Base-by-base conservation (phyloP, 1,140 invertebrate species). In the Anoplolepis gracilipes region DNA sequence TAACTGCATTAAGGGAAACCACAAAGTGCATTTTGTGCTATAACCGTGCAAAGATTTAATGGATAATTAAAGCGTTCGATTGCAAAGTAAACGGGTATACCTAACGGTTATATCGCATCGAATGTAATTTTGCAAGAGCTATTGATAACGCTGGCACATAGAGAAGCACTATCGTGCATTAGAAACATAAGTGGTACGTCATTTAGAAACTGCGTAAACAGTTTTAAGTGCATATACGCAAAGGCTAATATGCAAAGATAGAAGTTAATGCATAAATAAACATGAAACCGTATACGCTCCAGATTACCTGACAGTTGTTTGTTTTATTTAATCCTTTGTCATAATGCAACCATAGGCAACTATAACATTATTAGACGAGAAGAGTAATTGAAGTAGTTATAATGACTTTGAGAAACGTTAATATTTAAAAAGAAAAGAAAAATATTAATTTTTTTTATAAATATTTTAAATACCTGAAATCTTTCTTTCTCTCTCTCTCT, bases 91-190 rank as follows among this genome's bases (percentile, higher is more conserved):
- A 85, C 33, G 8, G 22, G 55, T 59, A n/a, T 30, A 61, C 33
- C 70, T 73, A 11, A n/a, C n/a, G n/a, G n/a, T n/a, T n/a, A n/a
- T 67, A n/a, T 72, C 49, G 42, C 19, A 30, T 57, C 16, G 75
- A 87, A 73, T 88, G 46, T 46, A 53, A 84, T 87, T 87, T 53
- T 33, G 25, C 25, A 7, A 64, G 87, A 69, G 69, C 70, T 57
- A 72, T 75, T 55, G 79, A 88, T 62, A 84, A 62, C 62, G 49
- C 69, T 57, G 25, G 30, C 33, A 59, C 49, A 72, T 53, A 72
- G 65, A n/a, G 65, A n/a, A 70, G 78, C 78, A 78, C 84, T 88
- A 88, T 88, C 79, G 30, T 30, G 36, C 78, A 82, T 88, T 87
- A 85, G 72, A 85, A 53, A 57, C 39, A 49, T 77, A 88, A 87